phyloP scores from a whole-genome alignment of 2,888 invertebrate species.

The Chrysolina haemoptera region DNA sequence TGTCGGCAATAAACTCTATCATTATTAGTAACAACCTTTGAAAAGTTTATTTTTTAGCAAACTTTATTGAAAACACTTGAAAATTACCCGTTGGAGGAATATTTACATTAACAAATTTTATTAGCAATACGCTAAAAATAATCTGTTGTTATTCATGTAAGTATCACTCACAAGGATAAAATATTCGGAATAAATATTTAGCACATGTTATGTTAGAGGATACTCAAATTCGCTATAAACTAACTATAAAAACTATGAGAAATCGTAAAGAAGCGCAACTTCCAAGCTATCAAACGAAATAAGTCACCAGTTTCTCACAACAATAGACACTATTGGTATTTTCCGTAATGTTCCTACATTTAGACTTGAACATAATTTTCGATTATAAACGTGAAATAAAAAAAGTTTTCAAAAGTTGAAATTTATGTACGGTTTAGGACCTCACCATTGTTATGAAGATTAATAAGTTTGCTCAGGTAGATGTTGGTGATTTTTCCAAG shows the following conservation, averaged over 20 bases:
- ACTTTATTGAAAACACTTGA: too few relatives aligned
- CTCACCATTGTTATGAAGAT: too few relatives aligned
- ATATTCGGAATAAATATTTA: conserved; percentile 11
- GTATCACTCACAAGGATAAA: conserved; percentile 1
- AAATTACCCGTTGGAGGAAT: background rate
- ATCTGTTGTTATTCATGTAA: background rate
- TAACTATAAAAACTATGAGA: conserved; percentile 17
- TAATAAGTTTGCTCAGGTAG: too few relatives aligned
- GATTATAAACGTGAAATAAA: too few relatives aligned
- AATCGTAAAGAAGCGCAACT: conserved; percentile 3
- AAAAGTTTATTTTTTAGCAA: too few relatives aligned
- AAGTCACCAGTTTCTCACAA: background rate
- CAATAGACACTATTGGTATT: background rate
- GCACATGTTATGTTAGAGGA: conserved; percentile 3
- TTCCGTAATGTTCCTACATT: background rate
- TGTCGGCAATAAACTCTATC: too few relatives aligned
- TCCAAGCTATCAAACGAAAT: background rate
- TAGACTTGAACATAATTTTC: background rate
- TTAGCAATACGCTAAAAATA: conserved; percentile 23
- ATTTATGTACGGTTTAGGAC: too few relatives aligned
- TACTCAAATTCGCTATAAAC: conserved; percentile 12
- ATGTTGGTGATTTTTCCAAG: too few relatives aligned
- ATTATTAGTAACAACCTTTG: too few relatives aligned
- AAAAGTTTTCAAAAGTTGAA: too few relatives aligned
- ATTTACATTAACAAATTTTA: conserved; percentile 16